phyloP scores from a whole-genome alignment of 2,113 vertebrate species.

The Zapus hudsonius region DNA sequence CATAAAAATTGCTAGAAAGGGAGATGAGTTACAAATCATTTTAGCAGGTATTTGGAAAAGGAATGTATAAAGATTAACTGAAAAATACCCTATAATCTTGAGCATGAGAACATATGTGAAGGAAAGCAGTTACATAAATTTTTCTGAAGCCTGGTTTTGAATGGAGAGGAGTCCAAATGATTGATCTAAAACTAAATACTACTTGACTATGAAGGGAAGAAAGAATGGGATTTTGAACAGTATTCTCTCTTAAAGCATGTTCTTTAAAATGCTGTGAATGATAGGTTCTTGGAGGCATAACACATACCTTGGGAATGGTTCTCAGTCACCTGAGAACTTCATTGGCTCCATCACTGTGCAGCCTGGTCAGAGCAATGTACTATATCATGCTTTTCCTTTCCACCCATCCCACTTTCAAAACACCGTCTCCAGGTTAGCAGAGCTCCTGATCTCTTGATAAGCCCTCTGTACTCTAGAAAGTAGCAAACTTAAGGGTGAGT shows the following conservation, averaged over 20 bases:
- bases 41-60: conserved; percentile 33
- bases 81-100: neutral
- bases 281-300: neutral
- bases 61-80: neutral
- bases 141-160: neutral
- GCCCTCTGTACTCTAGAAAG: neutral
- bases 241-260: neutral
- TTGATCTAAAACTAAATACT: conserved; percentile 12
- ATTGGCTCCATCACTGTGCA: too few relatives aligned
- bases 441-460: neutral
- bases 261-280: neutral
- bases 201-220: neutral
- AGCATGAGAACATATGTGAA: neutral
- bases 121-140: neutral
- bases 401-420: neutral
- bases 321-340: neutral
- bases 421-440: neutral
- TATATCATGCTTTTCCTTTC: neutral
- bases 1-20: conserved; percentile 15
- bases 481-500: neutral
- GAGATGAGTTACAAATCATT: conserved; percentile 23
- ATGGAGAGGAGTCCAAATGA: neutral
- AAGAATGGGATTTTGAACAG: neutral
- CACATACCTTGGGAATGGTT: fast-evolving
- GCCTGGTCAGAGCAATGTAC: neutral